phyloP scores from a whole-genome alignment of 2,113 vertebrate species.

The Microcebus lehilahytsara region DNA sequence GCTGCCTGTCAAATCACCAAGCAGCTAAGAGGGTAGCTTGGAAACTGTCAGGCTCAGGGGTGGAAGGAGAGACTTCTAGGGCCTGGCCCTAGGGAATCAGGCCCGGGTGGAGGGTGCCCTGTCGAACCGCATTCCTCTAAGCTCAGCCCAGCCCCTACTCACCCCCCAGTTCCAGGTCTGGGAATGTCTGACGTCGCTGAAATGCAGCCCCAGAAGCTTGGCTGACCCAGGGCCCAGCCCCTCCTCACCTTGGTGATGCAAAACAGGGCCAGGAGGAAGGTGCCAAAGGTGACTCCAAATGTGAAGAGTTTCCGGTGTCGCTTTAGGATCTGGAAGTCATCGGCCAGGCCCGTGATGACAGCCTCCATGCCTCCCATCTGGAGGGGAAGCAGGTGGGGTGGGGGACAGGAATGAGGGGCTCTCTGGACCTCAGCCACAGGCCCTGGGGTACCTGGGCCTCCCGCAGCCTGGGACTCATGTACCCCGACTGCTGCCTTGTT shows the following conservation, averaged over 20 bases:
- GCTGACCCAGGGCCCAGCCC: not conserved
- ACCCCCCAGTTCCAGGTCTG: not conserved
- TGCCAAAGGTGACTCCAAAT: constrained; percentile 89
- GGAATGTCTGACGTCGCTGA: not conserved
- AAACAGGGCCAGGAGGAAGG: constrained; percentile 93
- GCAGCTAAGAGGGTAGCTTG: not conserved
- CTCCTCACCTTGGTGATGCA: constrained; percentile 96
- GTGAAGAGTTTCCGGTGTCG: constrained; percentile 96
- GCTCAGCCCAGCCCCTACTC: not conserved
- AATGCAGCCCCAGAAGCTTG: not conserved
- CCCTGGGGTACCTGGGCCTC: no score
- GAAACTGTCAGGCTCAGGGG: not conserved
- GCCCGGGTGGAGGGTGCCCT: not conserved
- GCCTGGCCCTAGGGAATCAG: no score
- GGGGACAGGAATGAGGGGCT: not conserved
- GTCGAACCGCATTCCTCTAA: accelerated
- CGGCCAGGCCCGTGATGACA: constrained; percentile 95
- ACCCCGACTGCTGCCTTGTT: accelerated
- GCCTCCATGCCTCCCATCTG: constrained; percentile 99
- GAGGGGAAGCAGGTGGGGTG: constrained; percentile 17
- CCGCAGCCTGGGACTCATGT: accelerated
- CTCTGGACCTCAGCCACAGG: not conserved
- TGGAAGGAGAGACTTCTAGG: not conserved
- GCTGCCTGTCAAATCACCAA: not conserved
- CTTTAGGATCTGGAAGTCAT: constrained; percentile 96